These are phyloP conservation scores for Amblyraja radiata DNA, from an alignment of 2,797 vertebrate species.

Conservation along the genomic window DNA sequence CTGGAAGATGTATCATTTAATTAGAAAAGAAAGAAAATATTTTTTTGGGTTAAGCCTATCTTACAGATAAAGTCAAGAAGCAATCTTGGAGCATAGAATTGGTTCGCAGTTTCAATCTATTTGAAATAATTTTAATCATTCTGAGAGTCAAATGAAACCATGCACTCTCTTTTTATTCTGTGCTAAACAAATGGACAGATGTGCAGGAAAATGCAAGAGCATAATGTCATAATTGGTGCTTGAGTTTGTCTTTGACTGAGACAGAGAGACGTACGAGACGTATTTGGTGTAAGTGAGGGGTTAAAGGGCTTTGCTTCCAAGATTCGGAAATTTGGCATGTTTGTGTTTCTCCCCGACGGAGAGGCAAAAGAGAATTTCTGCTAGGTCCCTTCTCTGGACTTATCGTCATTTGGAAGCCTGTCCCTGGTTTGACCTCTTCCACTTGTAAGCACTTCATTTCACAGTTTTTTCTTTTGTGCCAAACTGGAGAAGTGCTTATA, in stretches of 20 bases:
- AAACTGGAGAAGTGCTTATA: conserved; percentile 40
- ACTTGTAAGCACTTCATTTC: conserved; percentile 38
- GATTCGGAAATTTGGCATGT: not conserved
- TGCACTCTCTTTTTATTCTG: not conserved
- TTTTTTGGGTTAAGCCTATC: not conserved
- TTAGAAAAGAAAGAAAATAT: not conserved
- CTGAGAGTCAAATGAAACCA: not conserved
- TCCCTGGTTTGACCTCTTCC: conserved; percentile 38
- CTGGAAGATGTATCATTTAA: not conserved
- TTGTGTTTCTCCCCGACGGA: not conserved
- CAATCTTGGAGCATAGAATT: not conserved
- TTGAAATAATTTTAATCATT: conserved; percentile 32
- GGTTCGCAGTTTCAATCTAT: conserved; percentile 6
- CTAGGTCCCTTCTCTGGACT: conserved; percentile 7
- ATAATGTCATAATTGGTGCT: conserved; percentile 62
- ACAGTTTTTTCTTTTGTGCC: conserved; percentile 39
- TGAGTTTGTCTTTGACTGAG: conserved; percentile 60
- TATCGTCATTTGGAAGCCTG: conserved; percentile 18
- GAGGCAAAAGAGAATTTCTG: not conserved
- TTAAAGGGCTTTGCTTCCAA: not conserved
- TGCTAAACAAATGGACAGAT: conserved; percentile 41
- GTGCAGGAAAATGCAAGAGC: conserved; percentile 53
- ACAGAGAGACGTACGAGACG: not conserved
- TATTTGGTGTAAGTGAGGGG: not conserved
- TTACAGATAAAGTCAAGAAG: not conserved